Percentiles rank a stretch among this genome's conserved stretches.
phyloP scores from a whole-genome alignment of 2,113 vertebrate species.

The Lepidothrix coronata region DNA sequence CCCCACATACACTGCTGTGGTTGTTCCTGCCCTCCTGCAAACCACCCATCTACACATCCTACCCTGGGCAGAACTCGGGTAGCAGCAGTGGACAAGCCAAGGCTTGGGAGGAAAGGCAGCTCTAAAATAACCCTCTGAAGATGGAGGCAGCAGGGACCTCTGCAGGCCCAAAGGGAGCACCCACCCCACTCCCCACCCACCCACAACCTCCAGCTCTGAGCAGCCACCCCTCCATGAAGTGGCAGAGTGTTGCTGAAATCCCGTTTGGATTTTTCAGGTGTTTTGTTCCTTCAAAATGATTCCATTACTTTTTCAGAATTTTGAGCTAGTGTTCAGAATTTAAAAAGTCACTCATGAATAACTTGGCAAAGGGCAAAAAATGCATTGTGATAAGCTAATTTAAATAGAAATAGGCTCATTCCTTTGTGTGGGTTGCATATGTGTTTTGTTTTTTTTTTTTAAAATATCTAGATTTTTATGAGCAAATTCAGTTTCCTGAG shows the following conservation, averaged over 20 bases:
- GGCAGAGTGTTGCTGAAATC: rapidly evolving
- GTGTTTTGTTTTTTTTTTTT: background rate
- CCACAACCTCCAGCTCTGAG: background rate
- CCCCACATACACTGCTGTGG: background rate
- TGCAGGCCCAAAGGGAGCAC: rapidly evolving
- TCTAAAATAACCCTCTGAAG: rapidly evolving
- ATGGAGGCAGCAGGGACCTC: rapidly evolving
- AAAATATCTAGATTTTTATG: background rate
- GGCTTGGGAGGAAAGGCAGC: background rate
- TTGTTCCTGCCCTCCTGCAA: background rate
- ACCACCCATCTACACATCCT: rapidly evolving
- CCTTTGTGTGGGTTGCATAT: background rate
- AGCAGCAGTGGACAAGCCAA: rapidly evolving
- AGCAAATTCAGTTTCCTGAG: background rate
- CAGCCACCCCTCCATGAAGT: background rate
- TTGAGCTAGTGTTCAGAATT: constrained; percentile 15
- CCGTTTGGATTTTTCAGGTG: background rate
- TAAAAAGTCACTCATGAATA: constrained; percentile 22
- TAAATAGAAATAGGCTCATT: constrained; percentile 51
- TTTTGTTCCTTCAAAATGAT: background rate
- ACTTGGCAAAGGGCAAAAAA: constrained; percentile 40
- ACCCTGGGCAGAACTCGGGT: rapidly evolving
- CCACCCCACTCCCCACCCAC: no score
- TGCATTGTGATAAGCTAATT: constrained; percentile 51
- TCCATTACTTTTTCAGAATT: background rate